Conservation (phyloP, 1,140 invertebrate species). For the Neodiprion virginianus region DNA sequence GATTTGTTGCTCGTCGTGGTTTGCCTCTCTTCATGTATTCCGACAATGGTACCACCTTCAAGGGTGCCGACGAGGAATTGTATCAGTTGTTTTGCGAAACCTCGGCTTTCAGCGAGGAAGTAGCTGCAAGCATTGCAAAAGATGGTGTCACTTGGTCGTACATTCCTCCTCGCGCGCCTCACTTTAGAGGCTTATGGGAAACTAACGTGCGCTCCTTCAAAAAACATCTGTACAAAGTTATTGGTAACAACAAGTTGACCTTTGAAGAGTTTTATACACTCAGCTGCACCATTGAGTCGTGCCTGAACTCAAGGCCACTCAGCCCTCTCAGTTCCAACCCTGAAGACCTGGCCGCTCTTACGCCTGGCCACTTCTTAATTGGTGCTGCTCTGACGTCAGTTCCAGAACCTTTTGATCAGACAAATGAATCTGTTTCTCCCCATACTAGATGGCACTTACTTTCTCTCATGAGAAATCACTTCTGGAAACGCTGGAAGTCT, state of each 20-base stretch:
- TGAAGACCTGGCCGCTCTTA: slow-evolving; percentile 10
- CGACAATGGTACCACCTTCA: slow-evolving; percentile 48
- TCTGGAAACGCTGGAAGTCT: slow-evolving; percentile 34
- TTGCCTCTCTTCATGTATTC: slow-evolving; percentile 25
- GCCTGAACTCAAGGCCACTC: slow-evolving; percentile 33
- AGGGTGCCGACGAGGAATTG: slow-evolving; percentile 35
- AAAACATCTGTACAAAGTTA: slow-evolving; percentile 27
- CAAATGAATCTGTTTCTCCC: background rate
- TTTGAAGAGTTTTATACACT: slow-evolving; percentile 32
- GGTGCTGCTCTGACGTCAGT: slow-evolving; percentile 17
- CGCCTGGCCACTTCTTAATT: slow-evolving; percentile 22
- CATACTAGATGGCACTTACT: slow-evolving; percentile 30
- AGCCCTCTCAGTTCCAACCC: slow-evolving; percentile 21
- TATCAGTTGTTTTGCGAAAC: slow-evolving; percentile 16
- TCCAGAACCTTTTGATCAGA: background rate
- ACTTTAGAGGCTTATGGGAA: slow-evolving; percentile 53
- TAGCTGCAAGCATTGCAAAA: background rate
- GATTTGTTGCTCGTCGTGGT: slow-evolving; percentile 32
- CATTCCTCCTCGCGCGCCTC: slow-evolving; percentile 43
- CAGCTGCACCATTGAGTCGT: slow-evolving; percentile 30
- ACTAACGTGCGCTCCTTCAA: slow-evolving; percentile 40
- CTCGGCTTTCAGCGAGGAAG: background rate
- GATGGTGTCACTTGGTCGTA: background rate
- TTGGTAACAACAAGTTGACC: slow-evolving; percentile 11
- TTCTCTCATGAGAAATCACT: slow-evolving; percentile 25